Evolutionary conservation across 1,140 invertebrate genomes (phyloP), one percentile per base, ranked within the genome.

Genomic region (Zaprionus tsacasi): DNA sequence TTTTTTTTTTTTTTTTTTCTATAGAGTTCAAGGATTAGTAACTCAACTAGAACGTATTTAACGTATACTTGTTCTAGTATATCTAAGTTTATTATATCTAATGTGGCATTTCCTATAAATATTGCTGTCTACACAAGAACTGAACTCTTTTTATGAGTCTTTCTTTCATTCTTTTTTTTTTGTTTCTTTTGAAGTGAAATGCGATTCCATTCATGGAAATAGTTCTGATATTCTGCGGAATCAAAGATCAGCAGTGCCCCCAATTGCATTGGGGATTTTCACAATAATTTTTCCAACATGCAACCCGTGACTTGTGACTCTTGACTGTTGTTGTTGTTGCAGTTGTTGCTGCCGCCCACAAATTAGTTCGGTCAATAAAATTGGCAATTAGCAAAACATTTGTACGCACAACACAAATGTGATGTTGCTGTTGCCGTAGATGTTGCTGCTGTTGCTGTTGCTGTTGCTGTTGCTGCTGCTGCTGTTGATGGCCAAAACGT

Each of bases 381-480:
- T 60, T 79, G 77, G 83, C 82, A 87, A 87, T 87, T 88, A 87
- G 82, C 82, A 67, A 88, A 72, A 76, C 81, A 85, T 85, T 85
- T 85, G 69, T 83, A 85, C 82, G 82, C 82, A 87, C 77, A 80
- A 73, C 57, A 69, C 59, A 67, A 69, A 65, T 57, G 48, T 27
- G 48, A 48, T 58, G 30, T 57, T 25, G 50, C 21, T 69, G 64
- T 55, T 72, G 30, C 25, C 13, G 50, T 15, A 25, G 50, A 11
- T 27, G 35, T 36, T 63, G 67, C 45, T 43, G 66, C 5, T 40
- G 57, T 30, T 63, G 71, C 52, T 82, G 80, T 68, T 83, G 48
- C n/a, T 58, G 61, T 40, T 61, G 43, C 6, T 50, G 33, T 3
- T 71, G 61, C 25, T 72, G 64, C 21, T 71, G 61, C 25, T 72